A percentile compares a stretch with the other conserved stretches of the same genome.
Conservation (phyloP, 2,113 vertebrate genomes). For the Microcebus griseorufus region DNA sequence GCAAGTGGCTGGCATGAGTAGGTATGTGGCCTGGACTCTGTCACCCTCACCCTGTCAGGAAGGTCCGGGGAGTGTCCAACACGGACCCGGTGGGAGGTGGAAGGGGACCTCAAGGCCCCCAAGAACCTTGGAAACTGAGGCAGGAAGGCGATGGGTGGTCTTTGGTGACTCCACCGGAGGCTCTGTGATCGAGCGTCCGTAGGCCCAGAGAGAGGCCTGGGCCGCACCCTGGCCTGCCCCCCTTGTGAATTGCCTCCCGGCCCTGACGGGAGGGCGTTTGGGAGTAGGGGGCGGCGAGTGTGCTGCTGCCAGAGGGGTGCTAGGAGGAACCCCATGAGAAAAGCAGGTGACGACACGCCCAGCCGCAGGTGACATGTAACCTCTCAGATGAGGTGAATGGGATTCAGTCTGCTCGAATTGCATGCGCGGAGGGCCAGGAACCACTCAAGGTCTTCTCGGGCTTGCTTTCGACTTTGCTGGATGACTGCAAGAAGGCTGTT, state of each 20-base stretch:
- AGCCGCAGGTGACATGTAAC: neutral
- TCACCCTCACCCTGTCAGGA: conserved; percentile 41
- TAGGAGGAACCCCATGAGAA: neutral
- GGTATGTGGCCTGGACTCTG: conserved; percentile 65
- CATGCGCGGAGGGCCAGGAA: neutral
- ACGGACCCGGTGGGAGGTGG: neutral
- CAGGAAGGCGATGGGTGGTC: neutral
- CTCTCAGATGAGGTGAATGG: neutral
- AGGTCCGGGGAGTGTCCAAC: neutral
- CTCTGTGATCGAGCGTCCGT: neutral
- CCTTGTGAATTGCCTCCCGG: neutral
- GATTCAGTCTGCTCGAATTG: neutral
- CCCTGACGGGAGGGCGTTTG: neutral
- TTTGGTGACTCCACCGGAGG: neutral
- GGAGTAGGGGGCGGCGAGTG: neutral
- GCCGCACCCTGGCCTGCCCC: neutral
- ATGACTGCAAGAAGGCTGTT: conserved; percentile 10
- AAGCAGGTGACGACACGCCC: neutral
- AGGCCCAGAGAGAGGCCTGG: neutral
- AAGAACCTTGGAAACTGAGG: conserved; percentile 16
- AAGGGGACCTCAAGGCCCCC: neutral
- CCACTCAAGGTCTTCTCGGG: neutral
- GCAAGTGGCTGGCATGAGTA: conserved; percentile 63
- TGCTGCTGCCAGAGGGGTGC: neutral
- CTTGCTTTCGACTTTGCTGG: conserved; percentile 38